Conservation (phyloP, 2,888 invertebrate genomes). For the Invenusta paracnida region DNA sequence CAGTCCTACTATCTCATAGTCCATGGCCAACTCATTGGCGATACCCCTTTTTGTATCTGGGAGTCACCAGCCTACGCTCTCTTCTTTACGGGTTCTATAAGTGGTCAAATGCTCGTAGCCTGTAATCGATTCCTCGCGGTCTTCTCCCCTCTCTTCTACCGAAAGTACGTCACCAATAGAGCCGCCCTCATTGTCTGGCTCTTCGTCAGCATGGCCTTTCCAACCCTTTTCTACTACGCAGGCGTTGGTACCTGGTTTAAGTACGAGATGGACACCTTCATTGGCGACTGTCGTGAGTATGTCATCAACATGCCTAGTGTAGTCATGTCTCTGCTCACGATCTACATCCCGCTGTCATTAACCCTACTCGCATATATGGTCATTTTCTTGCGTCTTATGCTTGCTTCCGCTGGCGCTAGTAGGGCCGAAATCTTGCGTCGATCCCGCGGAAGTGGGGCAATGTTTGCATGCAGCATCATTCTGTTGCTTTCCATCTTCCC, state of each 20-base stretch:
- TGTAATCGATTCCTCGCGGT: slow-evolving; percentile 10
- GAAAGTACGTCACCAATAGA: neutral
- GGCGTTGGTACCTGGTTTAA: neutral
- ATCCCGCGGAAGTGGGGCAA: neutral
- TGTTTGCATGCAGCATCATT: neutral
- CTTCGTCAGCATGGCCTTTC: neutral
- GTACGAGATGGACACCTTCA: slow-evolving; percentile 6
- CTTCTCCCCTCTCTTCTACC: neutral
- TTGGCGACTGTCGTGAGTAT: slow-evolving; percentile 1
- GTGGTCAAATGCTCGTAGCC: neutral
- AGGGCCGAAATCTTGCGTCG: neutral
- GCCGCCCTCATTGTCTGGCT: neutral
- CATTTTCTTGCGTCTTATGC: neutral
- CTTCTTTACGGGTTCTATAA: neutral
- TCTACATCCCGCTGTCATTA: neutral
- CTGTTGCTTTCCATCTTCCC: neutral
- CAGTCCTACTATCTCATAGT: neutral
- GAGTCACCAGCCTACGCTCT: neutral
- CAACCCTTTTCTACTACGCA: neutral
- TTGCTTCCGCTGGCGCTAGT: neutral
- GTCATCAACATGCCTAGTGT: slow-evolving; percentile 5
- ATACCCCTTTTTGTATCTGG: neutral
- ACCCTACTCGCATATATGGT: neutral
- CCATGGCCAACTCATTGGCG: neutral
- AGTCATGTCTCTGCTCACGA: neutral